A percentile compares a stretch with the other conserved stretches of the same genome.
phyloP scores from a whole-genome alignment of 2,888 invertebrate genomes.

The Diaperis boleti region DNA sequence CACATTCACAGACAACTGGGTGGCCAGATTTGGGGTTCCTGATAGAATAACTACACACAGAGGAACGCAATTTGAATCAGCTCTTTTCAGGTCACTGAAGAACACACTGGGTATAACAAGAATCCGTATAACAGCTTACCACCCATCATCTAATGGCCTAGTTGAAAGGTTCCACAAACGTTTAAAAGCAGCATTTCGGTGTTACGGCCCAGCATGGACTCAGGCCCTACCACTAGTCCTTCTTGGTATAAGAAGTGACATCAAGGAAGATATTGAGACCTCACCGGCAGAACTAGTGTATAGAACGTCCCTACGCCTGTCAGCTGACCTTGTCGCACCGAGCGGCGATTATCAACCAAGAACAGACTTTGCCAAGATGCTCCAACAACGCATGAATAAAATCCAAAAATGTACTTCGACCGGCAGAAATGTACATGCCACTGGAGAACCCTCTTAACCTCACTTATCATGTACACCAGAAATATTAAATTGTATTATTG shows the following conservation, averaged over 20 bases:
- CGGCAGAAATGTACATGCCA: too few relatives aligned
- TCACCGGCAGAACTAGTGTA: constrained; percentile 7
- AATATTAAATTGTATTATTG: too few relatives aligned
- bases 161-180: constrained; percentile 62
- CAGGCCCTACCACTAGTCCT: constrained; percentile 5
- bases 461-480: too few relatives aligned
- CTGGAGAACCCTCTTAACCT: too few relatives aligned
- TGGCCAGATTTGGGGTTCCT: not conserved
- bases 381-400: too few relatives aligned
- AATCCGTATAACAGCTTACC: constrained; percentile 54
- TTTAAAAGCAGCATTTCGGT: constrained; percentile 60
- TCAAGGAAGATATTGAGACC: constrained; percentile 24
- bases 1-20: not conserved
- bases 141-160: constrained; percentile 60
- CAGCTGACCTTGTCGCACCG: constrained; percentile 7
- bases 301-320: constrained; percentile 11
- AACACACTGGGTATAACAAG: constrained; percentile 46
- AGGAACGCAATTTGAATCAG: constrained; percentile 53
- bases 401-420: too few relatives aligned
- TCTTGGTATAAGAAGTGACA: constrained; percentile 8
- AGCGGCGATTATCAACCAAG: too few relatives aligned
- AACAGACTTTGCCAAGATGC: too few relatives aligned
- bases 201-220: constrained; percentile 39
- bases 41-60: not conserved
- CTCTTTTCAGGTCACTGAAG: constrained; percentile 47